phyloP scores from a whole-genome alignment of 2,888 invertebrate species.

The Dorcus parallelipipedus region DNA sequence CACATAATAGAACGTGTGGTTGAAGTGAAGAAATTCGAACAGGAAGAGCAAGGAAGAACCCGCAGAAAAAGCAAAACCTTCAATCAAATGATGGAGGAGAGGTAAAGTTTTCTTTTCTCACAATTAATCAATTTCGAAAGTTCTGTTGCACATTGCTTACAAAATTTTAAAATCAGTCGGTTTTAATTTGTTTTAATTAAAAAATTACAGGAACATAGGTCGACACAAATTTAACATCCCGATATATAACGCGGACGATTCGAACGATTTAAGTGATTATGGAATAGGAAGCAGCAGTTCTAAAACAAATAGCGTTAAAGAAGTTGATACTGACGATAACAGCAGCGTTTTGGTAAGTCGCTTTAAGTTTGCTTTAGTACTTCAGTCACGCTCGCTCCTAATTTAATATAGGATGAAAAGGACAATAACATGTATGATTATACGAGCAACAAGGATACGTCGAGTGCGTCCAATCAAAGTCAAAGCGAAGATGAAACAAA shows the following conservation, averaged over 20 bases:
- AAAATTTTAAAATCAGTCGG: background rate
- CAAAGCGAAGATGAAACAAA: constrained; percentile 46
- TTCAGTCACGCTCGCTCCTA: background rate
- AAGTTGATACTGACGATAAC: constrained; percentile 44
- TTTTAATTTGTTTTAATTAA: background rate
- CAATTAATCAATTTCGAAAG: too few species aligned
- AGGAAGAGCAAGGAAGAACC: constrained; percentile 63
- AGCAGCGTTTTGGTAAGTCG: constrained; percentile 40
- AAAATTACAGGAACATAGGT: constrained; percentile 49
- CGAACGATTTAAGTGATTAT: constrained; percentile 80
- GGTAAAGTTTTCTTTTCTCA: constrained; percentile 51
- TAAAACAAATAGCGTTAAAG: constrained; percentile 43
- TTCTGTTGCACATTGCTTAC: background rate
- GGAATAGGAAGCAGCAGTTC: constrained; percentile 56
- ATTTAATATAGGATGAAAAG: constrained; percentile 36
- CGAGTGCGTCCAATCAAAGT: constrained; percentile 40
- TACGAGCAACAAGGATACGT: constrained; percentile 36
- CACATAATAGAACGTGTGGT: constrained; percentile 87
- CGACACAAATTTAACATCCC: constrained; percentile 60
- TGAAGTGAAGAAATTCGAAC: constrained; percentile 81
- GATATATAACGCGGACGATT: constrained; percentile 75
- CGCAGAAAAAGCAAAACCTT: constrained; percentile 87
- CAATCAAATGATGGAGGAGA: constrained; percentile 90
- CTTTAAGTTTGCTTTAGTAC: background rate
- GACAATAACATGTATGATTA: constrained; percentile 34